Evolutionary conservation across 2,797 vertebrate genomes (phyloP).

Genomic region (Pangasius mekongensis): DNA sequence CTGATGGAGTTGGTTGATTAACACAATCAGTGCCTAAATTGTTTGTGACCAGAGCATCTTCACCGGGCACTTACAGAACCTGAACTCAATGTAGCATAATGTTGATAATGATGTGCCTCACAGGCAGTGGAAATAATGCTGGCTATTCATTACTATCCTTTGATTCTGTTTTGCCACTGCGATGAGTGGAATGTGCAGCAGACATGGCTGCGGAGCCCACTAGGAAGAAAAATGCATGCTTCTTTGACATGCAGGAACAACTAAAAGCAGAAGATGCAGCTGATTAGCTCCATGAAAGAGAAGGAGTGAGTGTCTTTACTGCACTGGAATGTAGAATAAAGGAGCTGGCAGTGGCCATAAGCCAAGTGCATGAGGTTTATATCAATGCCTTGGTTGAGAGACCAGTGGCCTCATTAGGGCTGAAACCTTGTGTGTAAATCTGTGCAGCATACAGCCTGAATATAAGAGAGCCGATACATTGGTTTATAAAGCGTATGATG

Average conservation of each 20-base stretch:
- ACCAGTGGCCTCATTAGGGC: not conserved
- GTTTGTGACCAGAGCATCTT: not conserved
- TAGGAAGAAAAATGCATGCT: not conserved
- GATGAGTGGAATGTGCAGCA: not conserved
- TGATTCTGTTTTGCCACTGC: not conserved
- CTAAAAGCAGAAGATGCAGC: not conserved
- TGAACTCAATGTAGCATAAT: not conserved
- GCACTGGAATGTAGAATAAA: not conserved
- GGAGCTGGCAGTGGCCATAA: not conserved
- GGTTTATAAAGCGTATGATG: not conserved
- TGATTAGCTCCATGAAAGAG: not conserved
- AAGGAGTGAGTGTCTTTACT: not conserved
- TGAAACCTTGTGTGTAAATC: not conserved
- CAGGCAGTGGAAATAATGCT: not conserved
- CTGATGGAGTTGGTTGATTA: not conserved
- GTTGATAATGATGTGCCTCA: not conserved
- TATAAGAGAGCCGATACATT: not conserved
- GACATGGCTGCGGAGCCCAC: not conserved
- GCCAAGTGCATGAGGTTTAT: not conserved
- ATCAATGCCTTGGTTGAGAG: not conserved
- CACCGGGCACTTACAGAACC: not conserved
- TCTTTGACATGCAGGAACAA: not conserved
- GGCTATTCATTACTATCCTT: not conserved
- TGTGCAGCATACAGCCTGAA: not conserved
- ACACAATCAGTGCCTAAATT: not conserved